A percentile compares a stretch with the other conserved stretches of the same genome.
Conservation (phyloP, 1,140 invertebrate species). For the Gerris buenoi region DNA sequence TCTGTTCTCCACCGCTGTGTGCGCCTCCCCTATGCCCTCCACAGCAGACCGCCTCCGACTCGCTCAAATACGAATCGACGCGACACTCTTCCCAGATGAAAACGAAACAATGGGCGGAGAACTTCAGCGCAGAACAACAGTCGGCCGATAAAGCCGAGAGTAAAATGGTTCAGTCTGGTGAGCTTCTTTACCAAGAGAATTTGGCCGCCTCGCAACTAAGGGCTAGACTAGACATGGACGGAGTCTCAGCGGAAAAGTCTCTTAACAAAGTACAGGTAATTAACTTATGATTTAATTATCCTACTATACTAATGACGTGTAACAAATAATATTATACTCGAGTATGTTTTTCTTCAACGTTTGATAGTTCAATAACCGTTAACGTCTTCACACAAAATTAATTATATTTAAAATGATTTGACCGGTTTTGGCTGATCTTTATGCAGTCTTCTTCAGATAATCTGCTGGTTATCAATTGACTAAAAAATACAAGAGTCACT, state of each 20-base stretch:
- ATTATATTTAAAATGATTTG: too few species aligned
- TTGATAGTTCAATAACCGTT: too few species aligned
- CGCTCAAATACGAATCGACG: slow-evolving; percentile 63
- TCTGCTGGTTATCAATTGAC: too few species aligned
- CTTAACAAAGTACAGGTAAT: slow-evolving; percentile 51
- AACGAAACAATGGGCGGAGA: slow-evolving; percentile 43
- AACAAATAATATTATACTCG: too few species aligned
- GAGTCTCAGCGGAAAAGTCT: slow-evolving; percentile 57
- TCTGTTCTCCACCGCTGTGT: slow-evolving; percentile 7
- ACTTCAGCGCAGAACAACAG: slow-evolving; percentile 57
- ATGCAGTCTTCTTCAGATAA: too few species aligned
- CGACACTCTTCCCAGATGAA: slow-evolving; percentile 52
- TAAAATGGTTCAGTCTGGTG: slow-evolving; percentile 59
- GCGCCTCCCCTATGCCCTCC: neutral
- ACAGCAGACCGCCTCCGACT: slow-evolving; percentile 32
- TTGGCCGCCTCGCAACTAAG: slow-evolving; percentile 39
- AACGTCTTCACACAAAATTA: too few species aligned
- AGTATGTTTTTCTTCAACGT: too few species aligned
- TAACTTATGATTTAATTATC: too few species aligned
- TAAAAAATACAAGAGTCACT: too few species aligned
- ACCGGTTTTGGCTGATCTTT: too few species aligned
- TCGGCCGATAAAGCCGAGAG: slow-evolving; percentile 60
- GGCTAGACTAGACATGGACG: slow-evolving; percentile 52
- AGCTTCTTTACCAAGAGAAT: slow-evolving; percentile 62
- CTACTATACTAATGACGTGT: too few species aligned